Base-by-base conservation (phyloP, 2,113 vertebrate genomes). In the Zapornia atra region DNA sequence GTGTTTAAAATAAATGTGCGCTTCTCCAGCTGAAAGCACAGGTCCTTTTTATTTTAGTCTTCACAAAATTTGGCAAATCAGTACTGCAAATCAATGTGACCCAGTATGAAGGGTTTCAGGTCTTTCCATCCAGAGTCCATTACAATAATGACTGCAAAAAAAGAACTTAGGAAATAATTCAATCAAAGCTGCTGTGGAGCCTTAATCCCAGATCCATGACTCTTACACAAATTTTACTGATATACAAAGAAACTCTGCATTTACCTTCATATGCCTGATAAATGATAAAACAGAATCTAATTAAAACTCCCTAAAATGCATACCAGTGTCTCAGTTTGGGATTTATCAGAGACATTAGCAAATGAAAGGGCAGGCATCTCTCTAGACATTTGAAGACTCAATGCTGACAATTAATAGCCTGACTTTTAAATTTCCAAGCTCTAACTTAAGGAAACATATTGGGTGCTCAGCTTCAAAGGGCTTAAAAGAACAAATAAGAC, bases 331-430 rank as follows among this genome's bases (percentile, higher is more conserved):
- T 96, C 79, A 73, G 89, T 94, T 89, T 59, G 76, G 66, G 72
- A 94, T 94, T 96, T 93, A 89, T 80, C 78, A 85, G 91, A 76
- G 57, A 70, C 46, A 68, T 72, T 70, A 68, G 91, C 78, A 93
- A 89, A 82, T 6, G 22, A 94, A 94, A 97, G 76, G 60, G 65
- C 75, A 91, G 59, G 44, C 59, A 57, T 82, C 65, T 66, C 75
- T 78, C 71, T 56, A 69, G 77, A 80, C 81, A 69, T 93, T 80
- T 96, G 75, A 96, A 91, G 91, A 93, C 60, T 88, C 66, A 86
- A 16, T 56, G 40, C 25, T 60, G 84, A 73, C 80, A 92, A 82
- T 93, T 96, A 94, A 86, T 83, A 84, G 73, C 50, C 88, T 92
- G 76, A 88, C 82, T 94, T 95, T 86, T 95, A 90, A 87, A 87